Base-by-base conservation (phyloP, 2,888 invertebrate genomes). In the Psylliodes chrysocephalus region DNA sequence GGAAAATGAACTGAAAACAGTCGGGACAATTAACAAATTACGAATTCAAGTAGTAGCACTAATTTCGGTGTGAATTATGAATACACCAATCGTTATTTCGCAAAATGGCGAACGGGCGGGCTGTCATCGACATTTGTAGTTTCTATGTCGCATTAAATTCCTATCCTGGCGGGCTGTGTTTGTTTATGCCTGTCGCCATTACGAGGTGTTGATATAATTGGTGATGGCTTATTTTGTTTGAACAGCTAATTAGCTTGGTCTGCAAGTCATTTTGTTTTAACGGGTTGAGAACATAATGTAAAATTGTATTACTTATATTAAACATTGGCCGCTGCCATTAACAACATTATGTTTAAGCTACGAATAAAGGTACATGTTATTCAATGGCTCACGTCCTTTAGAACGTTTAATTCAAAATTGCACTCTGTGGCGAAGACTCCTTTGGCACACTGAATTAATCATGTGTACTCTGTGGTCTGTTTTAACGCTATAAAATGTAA, bases 51-150 rank as follows among this genome's bases (percentile, higher is more conserved):
- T 6, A 30, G 7, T 30, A 8, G 1, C 30, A 30, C 30, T 8
- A 30, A 28, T 56, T 33, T 46, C 22, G 19, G 14, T 17, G 17
- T 56, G 46, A 56, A 56, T 46, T 56, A 47, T 56, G 46, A 35
- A 47, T 56, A 19, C 46, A 46, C 17, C 33, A 17, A 51, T 28
- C 33, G 33, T 56, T 46, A 33, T 56, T 47, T 56, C 33, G 28
- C 40, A 46, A 18, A 44, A 46, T 55, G 44, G 30, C 30, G 30
- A 10, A 8, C 5, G 10, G 10, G 30, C 22, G 10, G 30, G 10
- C 4, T 5, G 30, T 30, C 30, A 10, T 8, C 30, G 30, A 10
- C 30, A 30, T 30, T 30, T 30, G 8, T 30, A 30, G 30, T 30
- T 6, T 8, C 30, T 44, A 4, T 44, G 44, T 17, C 44, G 17